These are phyloP conservation scores for Tethya wilhelma DNA, from an alignment of 37 sponge, comb jelly and placozoan genomes.

Conservation along the genomic window DNA sequence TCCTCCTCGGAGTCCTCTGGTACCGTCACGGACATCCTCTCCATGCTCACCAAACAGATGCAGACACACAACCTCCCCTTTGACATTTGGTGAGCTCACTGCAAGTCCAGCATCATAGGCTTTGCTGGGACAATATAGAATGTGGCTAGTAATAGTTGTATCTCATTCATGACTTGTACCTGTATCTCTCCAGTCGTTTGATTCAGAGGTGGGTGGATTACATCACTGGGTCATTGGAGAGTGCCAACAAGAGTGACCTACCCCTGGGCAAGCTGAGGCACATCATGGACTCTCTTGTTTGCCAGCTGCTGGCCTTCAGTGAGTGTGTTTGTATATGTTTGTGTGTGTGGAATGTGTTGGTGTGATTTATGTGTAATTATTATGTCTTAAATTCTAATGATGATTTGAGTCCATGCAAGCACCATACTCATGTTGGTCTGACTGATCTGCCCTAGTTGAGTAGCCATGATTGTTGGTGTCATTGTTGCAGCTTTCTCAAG, in stretches of 20 bases:
- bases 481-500: conserved; percentile 73
- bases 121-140: neutral
- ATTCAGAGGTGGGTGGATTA: conserved; percentile 75
- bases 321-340: conserved; percentile 11
- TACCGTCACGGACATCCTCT: conserved; percentile 55
- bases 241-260: conserved; percentile 18
- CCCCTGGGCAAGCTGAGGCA: conserved; percentile 17
- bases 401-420: neutral
- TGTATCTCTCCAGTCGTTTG: conserved; percentile 45
- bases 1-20: conserved; percentile 11
- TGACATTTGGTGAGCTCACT: conserved; percentile 67
- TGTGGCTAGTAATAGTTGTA: neutral
- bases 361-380: neutral
- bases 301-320: conserved; percentile 72
- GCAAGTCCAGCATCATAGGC: neutral
- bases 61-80: conserved; percentile 52
- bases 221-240: conserved; percentile 43
- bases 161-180: neutral
- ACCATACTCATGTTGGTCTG: neutral
- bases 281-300: conserved; percentile 52
- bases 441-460: neutral
- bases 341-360: neutral
- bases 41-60: conserved; percentile 73
- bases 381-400: neutral
- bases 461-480: too few relatives aligned